Evolutionary conservation across 2,113 vertebrate species (phyloP), one percentile per base, ranked within the genome.

Genomic region (Herpailurus yagouaroundi): DNA sequence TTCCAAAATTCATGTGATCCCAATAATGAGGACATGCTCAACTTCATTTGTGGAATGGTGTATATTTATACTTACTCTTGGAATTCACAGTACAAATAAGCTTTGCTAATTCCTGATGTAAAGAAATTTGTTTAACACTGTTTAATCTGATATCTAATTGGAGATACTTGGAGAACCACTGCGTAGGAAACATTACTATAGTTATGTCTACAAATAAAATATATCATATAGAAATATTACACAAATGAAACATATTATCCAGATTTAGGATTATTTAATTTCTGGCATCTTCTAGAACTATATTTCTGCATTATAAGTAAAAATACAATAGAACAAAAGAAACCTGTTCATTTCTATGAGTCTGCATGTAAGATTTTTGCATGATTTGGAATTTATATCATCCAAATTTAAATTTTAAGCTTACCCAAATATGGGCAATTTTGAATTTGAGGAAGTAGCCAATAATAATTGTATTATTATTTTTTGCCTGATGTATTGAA

Each of bases 361-460:
- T 12, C n/a, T 66, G 3, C 71, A 83, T 82, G 2, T 41, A 87
- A 45, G 48, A 63, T 94, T 95, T 91, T n/a, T 77, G 21, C 4
- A 79, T 93, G n/a, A 71, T 68, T 97, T 97, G 18, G 5, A 94
- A 86, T 76, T 97, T 79, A 85, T 73, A 80, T 81, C 10, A 90
- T 21, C 16, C 12, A 85, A 31, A 38, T 88, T 89, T 74, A 69
- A 92, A 89, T 89, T 57, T 76, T 81, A 82, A 91, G 2, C 66
- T 94, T 2, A 82, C n/a, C 89, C 63, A 69, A 64, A 71, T 92
- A 76, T n/a, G 13, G 19, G 1, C 55, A 66, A 71, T 94, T 97
- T 71, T 73, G 66, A 91, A 88, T 93, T 89, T 73, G 15, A 38
- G 36, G n/a, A 95, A 52, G 38, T 79, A 77, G 55, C 3, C 66